These are phyloP conservation scores for Aphelocoma californica DNA, from an alignment of 2,797 vertebrate species.

Conservation along the genomic window DNA sequence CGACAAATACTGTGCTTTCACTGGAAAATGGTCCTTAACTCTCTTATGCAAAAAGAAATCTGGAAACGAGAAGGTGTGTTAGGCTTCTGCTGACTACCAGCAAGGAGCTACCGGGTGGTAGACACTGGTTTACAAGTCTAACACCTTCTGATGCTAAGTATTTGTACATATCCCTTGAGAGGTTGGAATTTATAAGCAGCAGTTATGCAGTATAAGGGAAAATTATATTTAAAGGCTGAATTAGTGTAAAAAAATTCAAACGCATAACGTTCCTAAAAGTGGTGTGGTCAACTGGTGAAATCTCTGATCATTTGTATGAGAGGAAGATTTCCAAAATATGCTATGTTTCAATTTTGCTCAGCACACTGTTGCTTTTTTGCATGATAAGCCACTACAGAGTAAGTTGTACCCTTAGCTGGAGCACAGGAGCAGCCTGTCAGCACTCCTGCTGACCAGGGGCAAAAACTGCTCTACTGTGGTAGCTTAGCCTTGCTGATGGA, in stretches of 20 bases:
- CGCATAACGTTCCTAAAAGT: neutral
- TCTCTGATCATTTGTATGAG: neutral
- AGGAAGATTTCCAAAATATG: neutral
- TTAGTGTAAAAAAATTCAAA: neutral
- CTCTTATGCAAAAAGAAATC: neutral
- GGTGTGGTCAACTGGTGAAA: neutral
- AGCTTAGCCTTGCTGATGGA: neutral
- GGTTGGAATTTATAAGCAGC: neutral
- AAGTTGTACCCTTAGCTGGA: neutral
- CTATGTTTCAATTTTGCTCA: neutral
- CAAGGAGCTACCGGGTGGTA: neutral
- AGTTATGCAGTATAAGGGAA: neutral
- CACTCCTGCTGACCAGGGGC: fast-evolving
- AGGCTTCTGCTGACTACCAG: neutral
- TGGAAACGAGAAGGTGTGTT: neutral
- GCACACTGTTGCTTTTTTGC: neutral
- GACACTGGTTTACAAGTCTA: neutral
- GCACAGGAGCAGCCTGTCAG: neutral
- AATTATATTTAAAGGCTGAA: neutral
- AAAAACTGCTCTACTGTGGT: neutral
- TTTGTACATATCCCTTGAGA: neutral
- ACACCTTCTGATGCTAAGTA: neutral
- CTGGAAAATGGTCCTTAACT: neutral
- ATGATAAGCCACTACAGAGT: neutral
- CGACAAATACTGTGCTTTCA: neutral